Percentiles rank a stretch among this genome's conserved stretches.
phyloP scores from a whole-genome alignment of 2,113 vertebrate genomes.

The Lota lota region DNA sequence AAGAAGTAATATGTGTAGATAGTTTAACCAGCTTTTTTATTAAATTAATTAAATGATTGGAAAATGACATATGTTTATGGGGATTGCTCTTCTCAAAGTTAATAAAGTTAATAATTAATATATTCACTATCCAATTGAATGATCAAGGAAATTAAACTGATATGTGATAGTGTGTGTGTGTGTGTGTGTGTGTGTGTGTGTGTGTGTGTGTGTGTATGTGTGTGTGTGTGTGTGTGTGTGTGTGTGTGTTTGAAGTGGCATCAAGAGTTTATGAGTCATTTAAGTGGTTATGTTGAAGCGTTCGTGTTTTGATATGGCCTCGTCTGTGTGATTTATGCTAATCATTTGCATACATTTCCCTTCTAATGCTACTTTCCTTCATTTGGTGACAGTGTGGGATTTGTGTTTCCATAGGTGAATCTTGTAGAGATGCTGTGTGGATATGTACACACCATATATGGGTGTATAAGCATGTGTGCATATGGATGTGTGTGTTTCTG shows the following conservation, averaged over 20 bases:
- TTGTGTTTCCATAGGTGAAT: too few relatives aligned
- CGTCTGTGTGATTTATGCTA: too few relatives aligned
- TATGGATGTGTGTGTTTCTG: conserved; percentile 1
- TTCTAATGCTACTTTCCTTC: too few relatives aligned
- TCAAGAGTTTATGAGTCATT: conserved; percentile 7
- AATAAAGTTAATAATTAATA: not conserved
- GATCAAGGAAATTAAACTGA: conserved; percentile 8
- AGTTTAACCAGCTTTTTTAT: too few relatives aligned
- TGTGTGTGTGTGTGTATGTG: conserved; percentile 9
- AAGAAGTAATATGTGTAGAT: too few relatives aligned
- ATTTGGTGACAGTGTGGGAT: too few relatives aligned
- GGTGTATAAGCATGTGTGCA: conserved; percentile 1
- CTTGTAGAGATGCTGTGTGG: too few relatives aligned
- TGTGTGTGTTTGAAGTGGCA: not conserved
- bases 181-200: conserved; percentile 20
- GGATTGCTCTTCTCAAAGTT: not conserved
- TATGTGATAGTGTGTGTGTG: conserved; percentile 9
- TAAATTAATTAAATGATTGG: too few relatives aligned
- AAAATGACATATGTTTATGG: too few relatives aligned
- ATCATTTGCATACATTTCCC: too few relatives aligned
- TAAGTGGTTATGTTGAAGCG: conserved; percentile 1
- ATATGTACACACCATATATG: not conserved
- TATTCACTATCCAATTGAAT: conserved; percentile 1
- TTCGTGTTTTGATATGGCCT: not conserved
- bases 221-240: conserved; percentile 20